A percentile compares a stretch with the other conserved stretches of the same genome.
Evolutionary conservation across 2,797 vertebrate genomes (phyloP).

Genomic region (Gadopsis bispinosus): DNA sequence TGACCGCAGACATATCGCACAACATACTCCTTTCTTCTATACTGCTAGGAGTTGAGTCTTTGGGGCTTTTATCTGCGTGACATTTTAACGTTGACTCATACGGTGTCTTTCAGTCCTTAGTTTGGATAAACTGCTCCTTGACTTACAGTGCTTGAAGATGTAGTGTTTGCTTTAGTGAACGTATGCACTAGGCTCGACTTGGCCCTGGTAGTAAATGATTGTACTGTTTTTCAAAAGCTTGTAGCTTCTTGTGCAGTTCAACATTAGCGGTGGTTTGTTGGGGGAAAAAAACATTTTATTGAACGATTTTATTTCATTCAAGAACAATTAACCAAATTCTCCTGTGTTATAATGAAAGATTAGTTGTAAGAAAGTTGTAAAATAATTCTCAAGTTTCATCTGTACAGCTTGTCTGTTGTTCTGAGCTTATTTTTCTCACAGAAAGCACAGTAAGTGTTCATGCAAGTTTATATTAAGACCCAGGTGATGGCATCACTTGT

Average conservation of each 20-base stretch:
- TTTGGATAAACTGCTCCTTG: constrained; percentile 7
- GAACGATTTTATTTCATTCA: not conserved
- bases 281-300: not conserved
- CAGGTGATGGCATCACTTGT: not conserved
- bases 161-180: constrained; percentile 33
- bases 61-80: not conserved
- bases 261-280: not conserved
- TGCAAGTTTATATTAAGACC: not conserved
- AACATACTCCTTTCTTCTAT: constrained; percentile 15
- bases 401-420: not conserved
- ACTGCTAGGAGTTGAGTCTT: not conserved
- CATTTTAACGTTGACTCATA: constrained; percentile 43
- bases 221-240: constrained; percentile 1
- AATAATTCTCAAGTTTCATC: not conserved
- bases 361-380: too few species aligned
- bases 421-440: not conserved
- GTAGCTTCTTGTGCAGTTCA: not conserved
- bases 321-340: not conserved
- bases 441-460: not conserved
- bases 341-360: not conserved
- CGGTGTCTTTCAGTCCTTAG: not conserved
- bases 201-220: constrained; percentile 18
- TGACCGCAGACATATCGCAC: constrained; percentile 49
- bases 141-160: constrained; percentile 37
- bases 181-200: constrained; percentile 17